These are phyloP conservation scores for Aurelia sp. DNA, from an alignment of 30 jellyfish, hydroid and myxozoan species.

Conservation along the genomic window DNA sequence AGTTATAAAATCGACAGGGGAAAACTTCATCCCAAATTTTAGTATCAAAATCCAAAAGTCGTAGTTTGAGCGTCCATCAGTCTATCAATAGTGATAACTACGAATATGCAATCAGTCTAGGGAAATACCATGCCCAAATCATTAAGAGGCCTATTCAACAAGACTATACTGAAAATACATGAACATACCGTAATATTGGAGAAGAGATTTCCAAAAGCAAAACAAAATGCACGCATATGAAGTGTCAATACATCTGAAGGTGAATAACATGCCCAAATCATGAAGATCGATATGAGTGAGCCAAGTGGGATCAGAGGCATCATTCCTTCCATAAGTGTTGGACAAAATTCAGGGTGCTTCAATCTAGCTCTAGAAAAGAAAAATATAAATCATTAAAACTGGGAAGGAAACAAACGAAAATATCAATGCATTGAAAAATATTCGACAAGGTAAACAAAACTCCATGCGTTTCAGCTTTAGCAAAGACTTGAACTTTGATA, in stretches of 20 bases:
- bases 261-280: constrained; percentile 65
- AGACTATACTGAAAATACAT: neutral
- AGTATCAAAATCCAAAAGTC: too few species aligned
- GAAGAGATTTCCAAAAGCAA: constrained; percentile 81
- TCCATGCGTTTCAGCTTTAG: too few species aligned
- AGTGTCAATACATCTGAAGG: constrained; percentile 45
- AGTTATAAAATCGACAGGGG: too few species aligned
- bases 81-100: too few species aligned
- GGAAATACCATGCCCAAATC: neutral
- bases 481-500: too few species aligned
- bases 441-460: too few species aligned
- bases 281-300: constrained; percentile 21
- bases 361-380: constrained; percentile 67
- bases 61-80: too few species aligned
- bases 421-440: too few species aligned
- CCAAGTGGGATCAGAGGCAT: constrained; percentile 76
- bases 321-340: constrained; percentile 73
- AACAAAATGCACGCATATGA: constrained; percentile 56
- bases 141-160: neutral
- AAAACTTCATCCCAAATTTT: too few species aligned
- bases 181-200: constrained; percentile 84
- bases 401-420: too few species aligned
- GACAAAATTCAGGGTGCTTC: constrained; percentile 82
- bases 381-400: neutral
- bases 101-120: too few species aligned